phyloP scores from a whole-genome alignment of 2,113 vertebrate species.

The Oreochromis aureus region DNA sequence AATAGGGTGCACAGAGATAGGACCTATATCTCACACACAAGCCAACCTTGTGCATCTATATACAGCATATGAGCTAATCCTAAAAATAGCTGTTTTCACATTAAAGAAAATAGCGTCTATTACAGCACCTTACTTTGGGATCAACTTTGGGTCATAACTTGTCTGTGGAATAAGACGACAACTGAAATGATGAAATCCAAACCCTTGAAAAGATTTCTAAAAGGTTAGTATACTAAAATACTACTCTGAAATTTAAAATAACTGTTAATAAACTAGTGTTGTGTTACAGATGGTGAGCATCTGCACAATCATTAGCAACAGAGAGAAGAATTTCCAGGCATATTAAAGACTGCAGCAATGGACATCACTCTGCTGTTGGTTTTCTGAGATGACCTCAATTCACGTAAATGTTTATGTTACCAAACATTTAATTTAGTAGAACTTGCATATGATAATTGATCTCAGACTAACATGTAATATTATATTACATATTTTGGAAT shows the following conservation, averaged over 20 bases:
- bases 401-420: not conserved
- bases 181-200: not conserved
- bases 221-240: not conserved
- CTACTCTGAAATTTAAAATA: not conserved
- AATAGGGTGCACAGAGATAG: conserved; percentile 49
- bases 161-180: not conserved
- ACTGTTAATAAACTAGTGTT: not conserved
- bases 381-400: not conserved
- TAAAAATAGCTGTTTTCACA: not conserved
- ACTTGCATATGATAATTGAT: not conserved
- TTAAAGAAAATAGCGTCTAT: not conserved
- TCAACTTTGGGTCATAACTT: not conserved
- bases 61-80: conserved; percentile 19
- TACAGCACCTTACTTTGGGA: not conserved
- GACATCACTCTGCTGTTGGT: not conserved
- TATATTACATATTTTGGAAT: not conserved
- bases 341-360: not conserved
- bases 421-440: not conserved
- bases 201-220: not conserved
- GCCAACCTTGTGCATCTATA: conserved; percentile 19
- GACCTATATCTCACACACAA: conserved; percentile 43
- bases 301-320: not conserved
- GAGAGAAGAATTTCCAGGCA: not conserved
- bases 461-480: not conserved
- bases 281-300: not conserved